These are phyloP conservation scores for Mesoligia furuncula DNA, from an alignment of 2,888 invertebrate species.

Conservation along the genomic window DNA sequence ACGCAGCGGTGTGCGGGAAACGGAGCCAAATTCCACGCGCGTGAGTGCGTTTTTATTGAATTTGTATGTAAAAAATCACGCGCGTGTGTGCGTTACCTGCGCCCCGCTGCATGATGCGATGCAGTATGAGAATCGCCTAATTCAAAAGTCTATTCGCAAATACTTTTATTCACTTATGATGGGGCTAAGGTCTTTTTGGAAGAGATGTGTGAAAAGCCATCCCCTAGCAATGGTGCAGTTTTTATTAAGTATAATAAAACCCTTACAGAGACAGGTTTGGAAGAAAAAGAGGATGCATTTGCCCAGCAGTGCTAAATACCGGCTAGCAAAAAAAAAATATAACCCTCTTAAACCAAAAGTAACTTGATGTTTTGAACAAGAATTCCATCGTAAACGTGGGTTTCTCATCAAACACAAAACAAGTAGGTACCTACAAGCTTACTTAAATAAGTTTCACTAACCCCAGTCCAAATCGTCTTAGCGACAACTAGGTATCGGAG, in stretches of 20 bases:
- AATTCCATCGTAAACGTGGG: background rate
- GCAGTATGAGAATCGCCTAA: no score
- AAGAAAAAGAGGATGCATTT: background rate
- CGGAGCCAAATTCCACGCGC: no score
- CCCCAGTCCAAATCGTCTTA: background rate
- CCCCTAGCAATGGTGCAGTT: background rate
- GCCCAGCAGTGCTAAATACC: background rate
- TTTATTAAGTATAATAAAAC: background rate
- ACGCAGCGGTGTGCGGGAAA: no score
- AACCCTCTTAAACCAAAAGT: background rate
- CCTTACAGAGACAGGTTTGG: background rate
- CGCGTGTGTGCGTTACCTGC: no score
- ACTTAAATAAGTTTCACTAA: conserved; percentile 3
- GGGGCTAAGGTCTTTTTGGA: background rate
- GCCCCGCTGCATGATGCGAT: no score
- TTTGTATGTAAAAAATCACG: no score
- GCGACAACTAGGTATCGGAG: conserved; percentile 12
- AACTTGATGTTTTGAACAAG: background rate
- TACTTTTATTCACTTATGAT: background rate
- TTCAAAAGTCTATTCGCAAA: no score
- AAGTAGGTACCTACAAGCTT: background rate
- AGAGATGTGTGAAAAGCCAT: background rate
- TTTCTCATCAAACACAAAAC: background rate
- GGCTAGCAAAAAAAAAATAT: no score
- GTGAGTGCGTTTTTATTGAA: no score